These are phyloP conservation scores for Marcusenius ussheri DNA, from an alignment of 2,113 vertebrate genomes.

Conservation along the genomic window DNA sequence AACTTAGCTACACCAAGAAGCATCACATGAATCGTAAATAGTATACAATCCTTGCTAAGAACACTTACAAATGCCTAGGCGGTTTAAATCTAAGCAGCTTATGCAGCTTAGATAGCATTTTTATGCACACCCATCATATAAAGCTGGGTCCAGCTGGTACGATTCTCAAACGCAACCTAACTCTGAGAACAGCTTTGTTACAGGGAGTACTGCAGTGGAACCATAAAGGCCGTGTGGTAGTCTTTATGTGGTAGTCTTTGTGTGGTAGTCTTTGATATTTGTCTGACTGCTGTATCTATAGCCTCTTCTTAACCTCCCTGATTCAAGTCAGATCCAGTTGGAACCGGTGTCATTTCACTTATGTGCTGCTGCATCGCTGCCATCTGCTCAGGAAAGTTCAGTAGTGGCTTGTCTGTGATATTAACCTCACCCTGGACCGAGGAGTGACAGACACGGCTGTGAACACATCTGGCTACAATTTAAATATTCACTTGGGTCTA, in stretches of 20 bases:
- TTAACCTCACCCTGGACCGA: not conserved
- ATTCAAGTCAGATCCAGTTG: not conserved
- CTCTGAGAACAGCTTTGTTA: not conserved
- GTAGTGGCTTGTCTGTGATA: not conserved
- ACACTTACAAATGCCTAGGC: not conserved
- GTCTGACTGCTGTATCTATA: not conserved
- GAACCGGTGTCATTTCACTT: not conserved
- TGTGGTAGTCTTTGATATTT: not conserved
- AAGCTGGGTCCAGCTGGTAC: not conserved
- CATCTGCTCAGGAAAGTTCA: not conserved
- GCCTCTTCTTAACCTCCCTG: not conserved
- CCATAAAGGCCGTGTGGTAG: not conserved
- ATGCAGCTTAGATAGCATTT: not conserved
- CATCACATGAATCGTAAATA: not conserved
- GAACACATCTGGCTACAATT: not conserved
- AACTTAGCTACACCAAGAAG: not conserved
- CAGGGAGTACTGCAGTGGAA: not conserved
- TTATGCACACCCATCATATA: not conserved
- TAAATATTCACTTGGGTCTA: not conserved
- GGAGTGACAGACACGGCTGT: not conserved
- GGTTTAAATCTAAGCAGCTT: not conserved
- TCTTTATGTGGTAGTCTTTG: no score
- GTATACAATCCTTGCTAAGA: not conserved
- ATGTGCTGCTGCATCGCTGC: not conserved
- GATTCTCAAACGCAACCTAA: not conserved